Evolutionary conservation across 2,797 vertebrate genomes (phyloP).

Genomic region (Potorous gilbertii): DNA sequence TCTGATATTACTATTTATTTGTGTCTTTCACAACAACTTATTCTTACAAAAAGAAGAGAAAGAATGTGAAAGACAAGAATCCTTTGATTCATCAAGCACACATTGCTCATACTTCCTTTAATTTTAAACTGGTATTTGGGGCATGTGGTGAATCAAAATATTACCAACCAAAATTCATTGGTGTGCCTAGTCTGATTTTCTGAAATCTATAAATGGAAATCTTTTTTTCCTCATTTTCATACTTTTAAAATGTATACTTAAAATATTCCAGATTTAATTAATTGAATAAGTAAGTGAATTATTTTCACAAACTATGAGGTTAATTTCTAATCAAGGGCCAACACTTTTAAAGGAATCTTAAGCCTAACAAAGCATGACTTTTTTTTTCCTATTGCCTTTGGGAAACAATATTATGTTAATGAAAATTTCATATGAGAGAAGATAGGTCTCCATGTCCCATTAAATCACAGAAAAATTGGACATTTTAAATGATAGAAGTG

Average conservation of each 20-base stretch:
- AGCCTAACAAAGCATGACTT: background rate
- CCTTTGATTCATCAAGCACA: background rate
- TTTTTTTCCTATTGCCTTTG: background rate
- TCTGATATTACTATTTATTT: background rate
- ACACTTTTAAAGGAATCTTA: background rate
- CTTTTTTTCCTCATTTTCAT: background rate
- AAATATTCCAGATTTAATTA: conserved; percentile 10
- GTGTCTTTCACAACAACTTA: background rate
- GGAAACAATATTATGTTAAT: background rate
- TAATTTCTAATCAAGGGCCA: background rate
- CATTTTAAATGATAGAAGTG: background rate
- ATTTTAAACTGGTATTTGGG: conserved; percentile 43
- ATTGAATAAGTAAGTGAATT: conserved; percentile 54
- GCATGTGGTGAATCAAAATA: conserved; percentile 17
- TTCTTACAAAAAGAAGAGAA: background rate
- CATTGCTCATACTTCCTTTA: conserved; percentile 11
- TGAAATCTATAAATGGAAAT: conserved; percentile 42
- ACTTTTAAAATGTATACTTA: conserved; percentile 1
- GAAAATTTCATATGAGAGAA: background rate
- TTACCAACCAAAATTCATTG: background rate
- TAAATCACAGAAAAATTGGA: background rate
- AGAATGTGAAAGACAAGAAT: conserved; percentile 11
- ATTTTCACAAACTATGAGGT: background rate
- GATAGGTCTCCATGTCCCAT: background rate
- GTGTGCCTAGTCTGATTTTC: background rate